A percentile compares a stretch with the other conserved stretches of the same genome.
phyloP scores from a whole-genome alignment of 2,113 vertebrate species.

The Girardinichthys multiradiatus region DNA sequence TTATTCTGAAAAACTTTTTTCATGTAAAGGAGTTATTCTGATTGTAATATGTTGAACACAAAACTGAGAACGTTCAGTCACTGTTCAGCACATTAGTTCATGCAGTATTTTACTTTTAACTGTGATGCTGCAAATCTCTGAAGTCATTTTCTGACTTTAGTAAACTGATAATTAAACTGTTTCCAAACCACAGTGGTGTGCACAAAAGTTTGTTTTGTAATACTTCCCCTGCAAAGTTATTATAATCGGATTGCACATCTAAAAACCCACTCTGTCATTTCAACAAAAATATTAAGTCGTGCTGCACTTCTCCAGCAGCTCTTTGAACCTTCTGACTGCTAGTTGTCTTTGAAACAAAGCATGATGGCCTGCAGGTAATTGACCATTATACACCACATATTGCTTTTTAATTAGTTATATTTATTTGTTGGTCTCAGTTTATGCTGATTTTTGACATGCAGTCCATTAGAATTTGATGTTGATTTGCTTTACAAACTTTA shows the following conservation, averaged over 20 bases:
- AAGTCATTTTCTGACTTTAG: too few species aligned
- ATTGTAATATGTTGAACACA: too few species aligned
- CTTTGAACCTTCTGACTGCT: neutral
- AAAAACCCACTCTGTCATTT: neutral
- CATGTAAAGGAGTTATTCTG: too few species aligned
- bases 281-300: too few species aligned
- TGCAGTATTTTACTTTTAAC: neutral
- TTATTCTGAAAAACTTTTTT: neutral
- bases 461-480: neutral
- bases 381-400: neutral
- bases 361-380: neutral
- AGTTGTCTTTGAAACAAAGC: neutral
- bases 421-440: neutral
- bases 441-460: too few species aligned
- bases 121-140: too few species aligned
- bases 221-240: too few species aligned
- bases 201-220: neutral
- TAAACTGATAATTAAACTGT: neutral
- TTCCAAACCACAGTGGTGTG: neutral
- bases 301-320: neutral
- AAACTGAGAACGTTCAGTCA: too few species aligned
- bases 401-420: neutral
- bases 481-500: neutral
- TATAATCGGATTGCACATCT: neutral
- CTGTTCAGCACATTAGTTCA: too few species aligned